These are phyloP conservation scores for Electrona antarctica DNA, from an alignment of 2,113 vertebrate genomes.

Conservation along the genomic window DNA sequence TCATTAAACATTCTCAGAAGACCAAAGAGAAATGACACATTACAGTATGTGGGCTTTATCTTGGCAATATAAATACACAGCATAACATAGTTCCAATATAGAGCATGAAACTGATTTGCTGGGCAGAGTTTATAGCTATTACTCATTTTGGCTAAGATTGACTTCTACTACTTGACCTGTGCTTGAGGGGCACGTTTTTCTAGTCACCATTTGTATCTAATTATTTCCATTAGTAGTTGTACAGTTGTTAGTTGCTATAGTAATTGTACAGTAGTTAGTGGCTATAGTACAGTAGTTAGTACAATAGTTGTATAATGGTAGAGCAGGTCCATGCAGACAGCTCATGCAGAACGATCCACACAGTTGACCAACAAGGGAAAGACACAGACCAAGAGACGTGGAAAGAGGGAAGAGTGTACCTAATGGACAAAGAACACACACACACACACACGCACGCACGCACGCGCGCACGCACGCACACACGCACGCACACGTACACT, in stretches of 20 bases:
- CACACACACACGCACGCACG: slow-evolving; percentile 44
- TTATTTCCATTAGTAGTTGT: too few relatives aligned
- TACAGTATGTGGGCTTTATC: too few relatives aligned
- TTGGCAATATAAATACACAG: too few relatives aligned
- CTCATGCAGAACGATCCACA: slow-evolving; percentile 87
- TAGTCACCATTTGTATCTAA: too few relatives aligned
- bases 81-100: too few relatives aligned
- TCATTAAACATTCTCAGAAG: neutral
- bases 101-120: too few relatives aligned
- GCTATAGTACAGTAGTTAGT: slow-evolving; percentile 16
- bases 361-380: slow-evolving; percentile 76
- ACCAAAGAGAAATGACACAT: too few relatives aligned
- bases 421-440: slow-evolving; percentile 72
- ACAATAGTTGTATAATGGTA: too few relatives aligned
- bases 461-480: slow-evolving; percentile 67
- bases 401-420: slow-evolving; percentile 40
- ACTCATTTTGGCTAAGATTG: too few relatives aligned
- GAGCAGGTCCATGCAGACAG: slow-evolving; percentile 81
- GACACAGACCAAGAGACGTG: slow-evolving; percentile 36
- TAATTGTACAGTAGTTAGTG: slow-evolving; percentile 18
- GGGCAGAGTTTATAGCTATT: too few relatives aligned
- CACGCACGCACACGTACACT: slow-evolving; percentile 33
- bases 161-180: too few relatives aligned
- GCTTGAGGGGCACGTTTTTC: too few relatives aligned
- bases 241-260: slow-evolving; percentile 10